Evolutionary conservation across 2,113 vertebrate species (phyloP).

Genomic region (Alces alces): DNA sequence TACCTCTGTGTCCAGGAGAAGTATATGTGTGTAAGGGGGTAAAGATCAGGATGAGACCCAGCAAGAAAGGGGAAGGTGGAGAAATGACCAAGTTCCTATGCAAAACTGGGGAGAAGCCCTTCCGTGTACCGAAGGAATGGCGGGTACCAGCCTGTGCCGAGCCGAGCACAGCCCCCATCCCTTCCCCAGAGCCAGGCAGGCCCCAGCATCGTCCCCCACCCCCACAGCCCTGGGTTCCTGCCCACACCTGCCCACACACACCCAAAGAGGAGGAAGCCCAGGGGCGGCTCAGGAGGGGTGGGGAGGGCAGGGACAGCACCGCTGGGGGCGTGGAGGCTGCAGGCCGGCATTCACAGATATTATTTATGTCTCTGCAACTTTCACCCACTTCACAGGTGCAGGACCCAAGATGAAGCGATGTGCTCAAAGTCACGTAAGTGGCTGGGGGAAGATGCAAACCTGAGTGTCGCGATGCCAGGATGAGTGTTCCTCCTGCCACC

Average conservation of each 20-base stretch:
- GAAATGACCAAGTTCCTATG: not conserved
- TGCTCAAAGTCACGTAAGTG: not conserved
- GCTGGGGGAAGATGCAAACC: not conserved
- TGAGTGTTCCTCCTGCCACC: not conserved
- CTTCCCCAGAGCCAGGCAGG: not conserved
- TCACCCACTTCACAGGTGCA: not conserved
- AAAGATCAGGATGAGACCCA: not conserved
- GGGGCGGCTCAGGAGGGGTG: not conserved
- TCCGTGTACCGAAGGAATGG: not conserved
- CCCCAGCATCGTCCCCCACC: not conserved
- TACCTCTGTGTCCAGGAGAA: not conserved
- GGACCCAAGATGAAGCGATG: not conserved
- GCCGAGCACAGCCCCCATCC: not conserved
- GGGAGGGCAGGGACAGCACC: not conserved
- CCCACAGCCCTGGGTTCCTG: not conserved
- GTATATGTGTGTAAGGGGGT: not conserved
- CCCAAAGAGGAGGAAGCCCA: not conserved
- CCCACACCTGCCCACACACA: not conserved
- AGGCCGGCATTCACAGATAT: not conserved
- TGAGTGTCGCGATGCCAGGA: not conserved
- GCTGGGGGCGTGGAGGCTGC: not conserved
- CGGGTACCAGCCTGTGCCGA: not conserved
- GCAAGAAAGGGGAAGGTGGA: not conserved
- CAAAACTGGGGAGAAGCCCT: not conserved
- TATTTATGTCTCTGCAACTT: not conserved